Evolutionary conservation across 1,140 invertebrate species (phyloP).

Genomic region (Cyrtorhinus lividipennis): DNA sequence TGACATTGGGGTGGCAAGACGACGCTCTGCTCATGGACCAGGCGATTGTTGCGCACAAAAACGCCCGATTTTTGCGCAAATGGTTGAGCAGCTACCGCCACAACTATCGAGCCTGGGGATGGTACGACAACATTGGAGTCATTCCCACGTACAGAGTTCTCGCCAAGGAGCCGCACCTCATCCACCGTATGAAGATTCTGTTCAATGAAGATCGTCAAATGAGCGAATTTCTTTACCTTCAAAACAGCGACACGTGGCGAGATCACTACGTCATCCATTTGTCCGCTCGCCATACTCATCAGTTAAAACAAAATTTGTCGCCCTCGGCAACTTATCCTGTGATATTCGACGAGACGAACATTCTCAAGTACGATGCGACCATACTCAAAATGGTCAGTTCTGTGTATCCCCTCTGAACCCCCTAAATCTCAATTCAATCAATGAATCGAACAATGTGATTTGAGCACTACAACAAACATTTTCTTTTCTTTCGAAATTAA

Average conservation of each 20-base stretch:
- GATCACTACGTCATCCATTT: slow-evolving; percentile 17
- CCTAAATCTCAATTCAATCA: not conserved
- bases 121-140: slow-evolving; percentile 30
- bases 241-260: slow-evolving; percentile 15
- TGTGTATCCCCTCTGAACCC: not conserved
- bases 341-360: not conserved
- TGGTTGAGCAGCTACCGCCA: slow-evolving; percentile 27
- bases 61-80: slow-evolving; percentile 26
- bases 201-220: slow-evolving; percentile 11
- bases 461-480: too few relatives aligned
- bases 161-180: slow-evolving; percentile 16
- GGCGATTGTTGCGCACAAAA: slow-evolving; percentile 25
- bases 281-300: slow-evolving; percentile 11
- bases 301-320: not conserved
- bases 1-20: slow-evolving; percentile 30
- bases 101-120: slow-evolving; percentile 23
- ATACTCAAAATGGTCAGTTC: not conserved
- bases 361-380: slow-evolving; percentile 6
- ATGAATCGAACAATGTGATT: too few relatives aligned
- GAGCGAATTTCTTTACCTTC: slow-evolving; percentile 3
- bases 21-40: slow-evolving; percentile 16
- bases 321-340: not conserved
- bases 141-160: slow-evolving; percentile 25
- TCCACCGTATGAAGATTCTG: slow-evolving; percentile 11
- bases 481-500: too few relatives aligned